Evolutionary conservation across 2,797 vertebrate species (phyloP), one percentile per base, ranked within the genome.

Genomic region (Alosa sapidissima): DNA sequence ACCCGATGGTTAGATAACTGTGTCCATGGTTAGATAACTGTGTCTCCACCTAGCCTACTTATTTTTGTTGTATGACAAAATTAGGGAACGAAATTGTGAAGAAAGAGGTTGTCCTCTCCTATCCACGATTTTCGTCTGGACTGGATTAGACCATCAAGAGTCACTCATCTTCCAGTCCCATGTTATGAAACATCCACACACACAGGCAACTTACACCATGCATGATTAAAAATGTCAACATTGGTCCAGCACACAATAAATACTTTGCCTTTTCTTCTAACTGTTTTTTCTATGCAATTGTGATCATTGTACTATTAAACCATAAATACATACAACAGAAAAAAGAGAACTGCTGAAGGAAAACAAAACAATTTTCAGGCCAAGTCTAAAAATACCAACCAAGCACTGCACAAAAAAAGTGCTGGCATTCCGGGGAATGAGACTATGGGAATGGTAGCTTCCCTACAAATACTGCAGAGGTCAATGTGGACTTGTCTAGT

Each of bases 351-450:
- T 19, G 4, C 16, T 33, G 0, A 33, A 48, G 19, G 60, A 83
- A 84, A 47, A 84, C 49, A 65, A 33, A 75, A 54, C 3, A 36
- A 3, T 36, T 13, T 47, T 78, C 72, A 47, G 19, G 72, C 72
- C 72, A 78, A 47, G 41, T 78, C 72, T 78, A 78, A 78, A 78
- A 78, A 78, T 78, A 78, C 41, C 36, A 5, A 78, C 6, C 72
- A 78, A 78, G 16, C 72, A 78, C 36, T 19, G 41, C 5, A 47
- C 36, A 45, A 78, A 72, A 68, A 78, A 81, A 14, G 45, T 7
- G 55, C 33, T 75, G 72, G 45, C 72, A 16, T 78, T 14, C 62
- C 62, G 41, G 41, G 28, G 33, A 75, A 16, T 75, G 36, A 78
- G 72, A n/a, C 36, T 41, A 78, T 19, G 14, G 72, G 41, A 21